Evolutionary conservation across 2,888 invertebrate genomes (phyloP), one percentile per base, ranked within the genome.

Genomic region (Nomada goodeniana): DNA sequence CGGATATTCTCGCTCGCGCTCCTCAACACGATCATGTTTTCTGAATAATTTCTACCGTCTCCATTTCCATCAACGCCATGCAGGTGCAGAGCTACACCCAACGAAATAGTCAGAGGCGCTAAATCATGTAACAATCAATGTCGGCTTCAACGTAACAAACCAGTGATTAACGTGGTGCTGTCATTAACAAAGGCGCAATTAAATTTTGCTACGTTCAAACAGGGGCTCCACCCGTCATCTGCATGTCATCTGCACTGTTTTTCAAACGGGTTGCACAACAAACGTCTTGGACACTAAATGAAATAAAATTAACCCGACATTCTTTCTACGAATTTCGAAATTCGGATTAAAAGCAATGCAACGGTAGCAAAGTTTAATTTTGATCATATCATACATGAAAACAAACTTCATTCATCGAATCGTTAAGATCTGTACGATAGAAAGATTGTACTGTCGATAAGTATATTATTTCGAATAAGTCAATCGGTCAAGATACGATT

Each of bases 111-210:
- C 36, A 72, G n/a, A 29, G 47, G 29, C 55, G 60, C 23, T 52
- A 63, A n/a, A 53, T 67, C 82, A 67, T 73, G 26, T 74, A 74
- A 83, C 77, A 65, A 64, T 65, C 60, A 42, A 47, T 63, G 47
- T 42, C 47, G 23, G 13, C 26, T 42, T 36, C 50, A 55, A 63
- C 42, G 15, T 80, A 76, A 82, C 80, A 82, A 75, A 50, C 53
- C 20, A 60, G 74, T 80, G 63, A 80, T 80, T 80, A 67, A 82
- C 76, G 52, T 57, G 52, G 57, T 52, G 36, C 36, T 52, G 50
- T 55, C 29, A 50, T 75, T 80, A 72, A 80, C 73, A 57, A 55
- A 23, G 23, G 15, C 26, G 47, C 63, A 47, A 26, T 57, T 80
- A 55, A 44, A 65, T 63, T 59, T 60, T 59, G 71, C 68, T 60